Evolutionary conservation across 2,797 vertebrate species (phyloP).

Genomic region (Rhynchotus rufescens): DNA sequence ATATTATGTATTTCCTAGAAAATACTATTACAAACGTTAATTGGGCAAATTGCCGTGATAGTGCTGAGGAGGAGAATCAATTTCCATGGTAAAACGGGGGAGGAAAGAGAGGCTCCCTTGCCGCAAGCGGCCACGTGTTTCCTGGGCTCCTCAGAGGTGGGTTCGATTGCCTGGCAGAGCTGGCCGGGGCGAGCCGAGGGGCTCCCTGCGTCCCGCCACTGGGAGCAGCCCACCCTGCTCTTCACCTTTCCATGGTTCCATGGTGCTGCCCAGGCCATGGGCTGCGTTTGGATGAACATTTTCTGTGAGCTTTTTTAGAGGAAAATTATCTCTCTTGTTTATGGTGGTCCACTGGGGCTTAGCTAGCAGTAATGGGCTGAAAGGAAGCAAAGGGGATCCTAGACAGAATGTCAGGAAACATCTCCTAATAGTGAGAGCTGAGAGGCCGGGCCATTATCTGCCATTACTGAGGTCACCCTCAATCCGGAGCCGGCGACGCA

Average conservation of each 20-base stretch:
- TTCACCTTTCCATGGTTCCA: not conserved
- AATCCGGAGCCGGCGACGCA: not conserved
- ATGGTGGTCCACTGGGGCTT: not conserved
- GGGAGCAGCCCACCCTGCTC: not conserved
- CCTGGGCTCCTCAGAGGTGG: not conserved
- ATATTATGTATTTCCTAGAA: constrained; percentile 31
- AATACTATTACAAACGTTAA: constrained; percentile 62
- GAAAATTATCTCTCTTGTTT: constrained; percentile 32
- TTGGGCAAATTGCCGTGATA: constrained; percentile 30
- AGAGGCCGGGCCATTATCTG: constrained; percentile 17
- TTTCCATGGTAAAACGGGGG: not conserved
- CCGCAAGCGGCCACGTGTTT: not conserved
- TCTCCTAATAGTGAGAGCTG: constrained; percentile 2
- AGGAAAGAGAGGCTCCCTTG: not conserved
- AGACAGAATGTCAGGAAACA: constrained; percentile 1
- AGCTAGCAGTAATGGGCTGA: constrained; percentile 5
- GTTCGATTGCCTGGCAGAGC: not conserved
- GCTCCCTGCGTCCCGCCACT: not conserved
- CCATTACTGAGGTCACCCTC: constrained; percentile 18
- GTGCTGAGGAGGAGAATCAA: constrained; percentile 45
- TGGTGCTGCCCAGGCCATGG: not conserved
- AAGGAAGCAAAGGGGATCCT: constrained; percentile 16
- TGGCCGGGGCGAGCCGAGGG: not conserved
- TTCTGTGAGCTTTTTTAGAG: not conserved
- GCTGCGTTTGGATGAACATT: not conserved